These are phyloP conservation scores for Protophormia terraenovae DNA, from an alignment of 2,888 invertebrate genomes.

Conservation along the genomic window DNA sequence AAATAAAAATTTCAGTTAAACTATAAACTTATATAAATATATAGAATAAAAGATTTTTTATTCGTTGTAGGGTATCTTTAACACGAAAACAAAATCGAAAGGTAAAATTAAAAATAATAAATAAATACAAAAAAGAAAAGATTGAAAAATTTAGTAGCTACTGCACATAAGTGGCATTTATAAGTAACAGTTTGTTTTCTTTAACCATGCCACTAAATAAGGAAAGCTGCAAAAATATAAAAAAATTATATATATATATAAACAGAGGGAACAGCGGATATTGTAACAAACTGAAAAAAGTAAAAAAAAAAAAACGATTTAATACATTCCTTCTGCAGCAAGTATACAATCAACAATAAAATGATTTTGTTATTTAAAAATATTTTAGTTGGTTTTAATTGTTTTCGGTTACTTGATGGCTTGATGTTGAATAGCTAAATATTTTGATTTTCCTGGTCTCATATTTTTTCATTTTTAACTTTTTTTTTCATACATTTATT, in stretches of 20 bases:
- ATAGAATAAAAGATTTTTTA: no score
- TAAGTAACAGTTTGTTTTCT: constrained; percentile 66
- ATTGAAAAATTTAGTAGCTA: constrained; percentile 55
- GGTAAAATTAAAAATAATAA: no score
- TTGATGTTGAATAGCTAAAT: background rate
- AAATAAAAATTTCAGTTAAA: no score
- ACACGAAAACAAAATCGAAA: no score
- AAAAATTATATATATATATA: no score
- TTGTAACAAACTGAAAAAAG: constrained; percentile 50
- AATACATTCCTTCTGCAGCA: background rate
- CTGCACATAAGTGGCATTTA: constrained; percentile 67
- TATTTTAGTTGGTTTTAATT: background rate
- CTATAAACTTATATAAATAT: no score
- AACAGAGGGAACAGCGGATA: constrained; percentile 49
- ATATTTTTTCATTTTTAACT: background rate
- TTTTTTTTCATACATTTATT: constrained; percentile 1
- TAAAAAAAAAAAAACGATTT: background rate
- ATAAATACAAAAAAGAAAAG: background rate
- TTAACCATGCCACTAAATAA: constrained; percentile 30
- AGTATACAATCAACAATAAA: constrained; percentile 1
- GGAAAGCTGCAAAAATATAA: background rate
- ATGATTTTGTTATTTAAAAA: constrained; percentile 37
- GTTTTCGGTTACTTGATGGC: background rate
- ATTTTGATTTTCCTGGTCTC: no score
- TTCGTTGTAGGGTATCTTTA: no score